Evolutionary conservation across 2,113 vertebrate genomes (phyloP).

Genomic region (Hemichromis elongatus): DNA sequence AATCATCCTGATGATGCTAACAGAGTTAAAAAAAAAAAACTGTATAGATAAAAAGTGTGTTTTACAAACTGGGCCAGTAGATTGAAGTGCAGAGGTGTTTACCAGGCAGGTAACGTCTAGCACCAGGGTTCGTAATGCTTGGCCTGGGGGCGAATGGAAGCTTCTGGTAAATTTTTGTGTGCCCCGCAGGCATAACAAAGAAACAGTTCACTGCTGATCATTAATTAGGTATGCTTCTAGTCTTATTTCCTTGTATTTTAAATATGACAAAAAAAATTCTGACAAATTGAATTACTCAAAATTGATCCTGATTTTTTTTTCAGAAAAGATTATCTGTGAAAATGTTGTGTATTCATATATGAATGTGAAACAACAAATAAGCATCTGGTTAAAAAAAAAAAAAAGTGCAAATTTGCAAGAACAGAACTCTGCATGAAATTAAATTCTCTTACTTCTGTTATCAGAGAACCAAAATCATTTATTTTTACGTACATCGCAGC

Average conservation of each 20-base stretch:
- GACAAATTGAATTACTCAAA: background rate
- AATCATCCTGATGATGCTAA: background rate
- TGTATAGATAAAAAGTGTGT: background rate
- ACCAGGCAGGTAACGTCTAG: background rate
- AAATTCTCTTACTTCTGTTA: too few species aligned
- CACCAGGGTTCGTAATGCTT: background rate
- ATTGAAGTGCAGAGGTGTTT: background rate
- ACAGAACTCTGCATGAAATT: too few species aligned
- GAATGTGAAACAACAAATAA: background rate
- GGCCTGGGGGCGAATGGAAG: background rate
- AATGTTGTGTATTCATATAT: background rate
- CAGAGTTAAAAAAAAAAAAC: background rate
- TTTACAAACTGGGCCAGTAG: background rate
- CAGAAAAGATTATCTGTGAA: background rate
- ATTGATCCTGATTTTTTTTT: background rate
- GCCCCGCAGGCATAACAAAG: fast-evolving
- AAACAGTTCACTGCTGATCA: background rate
- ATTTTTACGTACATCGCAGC: fast-evolving
- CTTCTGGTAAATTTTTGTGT: fast-evolving
- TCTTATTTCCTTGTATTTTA: background rate
- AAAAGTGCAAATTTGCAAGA: fast-evolving
- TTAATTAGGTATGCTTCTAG: background rate
- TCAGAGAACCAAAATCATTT: background rate
- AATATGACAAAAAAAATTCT: fast-evolving
- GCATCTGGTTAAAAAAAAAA: fast-evolving